Base-by-base conservation (phyloP, 2,113 vertebrate species). In the Daphoenositta chrysoptera region DNA sequence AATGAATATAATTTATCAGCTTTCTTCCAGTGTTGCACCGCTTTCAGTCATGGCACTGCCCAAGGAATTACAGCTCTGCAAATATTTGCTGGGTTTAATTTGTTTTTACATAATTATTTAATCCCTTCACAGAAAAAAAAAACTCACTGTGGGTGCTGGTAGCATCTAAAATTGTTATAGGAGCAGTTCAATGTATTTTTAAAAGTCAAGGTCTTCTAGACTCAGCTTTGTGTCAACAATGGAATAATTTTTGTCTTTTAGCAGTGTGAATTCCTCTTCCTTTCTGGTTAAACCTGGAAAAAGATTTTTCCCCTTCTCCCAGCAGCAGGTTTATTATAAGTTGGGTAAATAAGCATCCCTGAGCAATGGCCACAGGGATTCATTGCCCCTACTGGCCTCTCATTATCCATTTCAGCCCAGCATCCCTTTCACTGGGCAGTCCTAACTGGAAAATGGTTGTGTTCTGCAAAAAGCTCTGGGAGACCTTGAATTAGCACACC, bases 31-130 rank as follows among this genome's bases (percentile, higher is more conserved):
- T 39, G 24, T 26, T 54, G 24, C 68, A n/a, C 18, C 72, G 35
- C 47, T 90, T 87, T 68, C 39, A 87, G 68, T 40, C 40, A 33
- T 5, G 14, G 54, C 30, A 65, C 22, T 3, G 3, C 75, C 66
- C 71, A 80, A 93, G 45, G 88, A 88, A 88, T 85, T 92, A 53
- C 31, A 83, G 37, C 75, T 61, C 24, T 63, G 83, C 47, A 95
- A 93, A 89, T 89, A 91, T 93, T 94, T 95, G 73, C 92, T 75
- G 56, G 27, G 33, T 75, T 94, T 87, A 84, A 58, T 54, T 78
- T 50, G 30, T 10, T 87, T 94, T 78, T 51, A n/a, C 9, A 28
- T 63, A 63, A 82, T 68, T 84, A 69, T 66, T 87, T 82, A 12
- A 88, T 91, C 80, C 54, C 35, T 75, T 51, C 48, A 58, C 39